Conservation (phyloP, 2,888 invertebrate genomes). For the Galerucella nymphaeae region DNA sequence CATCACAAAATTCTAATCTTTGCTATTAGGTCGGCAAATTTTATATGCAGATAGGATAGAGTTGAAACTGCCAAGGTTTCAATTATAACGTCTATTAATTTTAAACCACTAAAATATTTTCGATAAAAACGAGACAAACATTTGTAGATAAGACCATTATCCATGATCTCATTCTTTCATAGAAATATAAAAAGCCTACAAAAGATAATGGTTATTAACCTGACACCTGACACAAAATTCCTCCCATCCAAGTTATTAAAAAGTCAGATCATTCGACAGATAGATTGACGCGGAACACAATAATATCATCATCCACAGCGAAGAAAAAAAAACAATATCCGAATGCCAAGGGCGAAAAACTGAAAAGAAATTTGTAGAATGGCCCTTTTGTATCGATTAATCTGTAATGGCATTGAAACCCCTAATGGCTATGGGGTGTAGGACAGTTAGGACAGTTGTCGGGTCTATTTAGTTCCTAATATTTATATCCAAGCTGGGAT, state of each 20-base stretch:
- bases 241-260: conserved; percentile 1
- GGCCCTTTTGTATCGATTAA: conserved; percentile 43
- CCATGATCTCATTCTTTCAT: too few relatives aligned
- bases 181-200: too few relatives aligned
- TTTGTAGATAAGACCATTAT: too few relatives aligned
- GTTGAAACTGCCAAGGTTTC: background rate
- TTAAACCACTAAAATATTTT: too few relatives aligned
- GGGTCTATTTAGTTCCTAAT: conserved; percentile 37
- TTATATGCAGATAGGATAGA: background rate
- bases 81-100: background rate
- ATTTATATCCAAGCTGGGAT: conserved; percentile 23
- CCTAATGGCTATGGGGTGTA: conserved; percentile 40
- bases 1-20: background rate
- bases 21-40: background rate
- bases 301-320: background rate
- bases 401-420: conserved; percentile 39
- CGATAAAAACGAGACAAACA: too few relatives aligned
- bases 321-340: conserved; percentile 36
- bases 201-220: background rate
- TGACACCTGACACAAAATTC: background rate
- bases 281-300: conserved; percentile 11
- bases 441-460: conserved; percentile 38
- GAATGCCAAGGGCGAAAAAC: conserved; percentile 29
- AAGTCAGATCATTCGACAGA: conserved; percentile 12
- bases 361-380: conserved; percentile 43